phyloP scores from a whole-genome alignment of 64 coral and sea anemone species.

The Stichodactyla helianthus region DNA sequence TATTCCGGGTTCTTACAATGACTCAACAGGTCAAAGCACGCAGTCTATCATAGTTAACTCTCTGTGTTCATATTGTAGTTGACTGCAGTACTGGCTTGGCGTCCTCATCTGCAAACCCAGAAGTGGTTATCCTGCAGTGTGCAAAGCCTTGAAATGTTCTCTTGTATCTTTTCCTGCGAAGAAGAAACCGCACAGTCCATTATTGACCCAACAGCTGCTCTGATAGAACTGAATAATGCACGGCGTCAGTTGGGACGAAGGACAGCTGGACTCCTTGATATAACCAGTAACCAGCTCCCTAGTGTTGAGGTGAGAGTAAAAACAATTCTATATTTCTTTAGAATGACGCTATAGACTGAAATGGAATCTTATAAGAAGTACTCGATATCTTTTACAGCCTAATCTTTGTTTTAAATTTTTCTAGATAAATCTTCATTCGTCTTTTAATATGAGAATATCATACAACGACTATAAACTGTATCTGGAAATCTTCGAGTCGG shows the following conservation, averaged over 20 bases:
- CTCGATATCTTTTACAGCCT: background rate
- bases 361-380: background rate
- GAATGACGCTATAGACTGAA: too few species aligned
- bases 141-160: conserved; percentile 93
- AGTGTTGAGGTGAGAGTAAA: conserved; percentile 73
- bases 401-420: background rate
- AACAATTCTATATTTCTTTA: too few species aligned
- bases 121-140: conserved; percentile 93
- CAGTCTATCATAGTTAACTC: background rate
- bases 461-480: conserved; percentile 98
- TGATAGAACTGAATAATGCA: conserved; percentile 90
- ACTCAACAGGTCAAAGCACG: too few species aligned
- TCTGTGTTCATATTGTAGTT: conserved; percentile 37
- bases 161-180: conserved; percentile 87
- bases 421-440: conserved; percentile 61
- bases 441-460: conserved; percentile 93
- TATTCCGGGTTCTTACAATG: too few species aligned
- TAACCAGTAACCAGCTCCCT: conserved; percentile 61
- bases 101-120: conserved; percentile 87
- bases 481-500: conserved; percentile 83
- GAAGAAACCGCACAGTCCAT: conserved; percentile 92
- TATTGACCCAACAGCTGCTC: conserved; percentile 85
- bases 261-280: conserved; percentile 72
- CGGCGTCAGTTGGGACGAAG: conserved; percentile 49
- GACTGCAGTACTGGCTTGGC: conserved; percentile 94